Evolutionary conservation across 2,797 vertebrate genomes (phyloP), one percentile per base, ranked within the genome.

Genomic region (Cuniculus paca): DNA sequence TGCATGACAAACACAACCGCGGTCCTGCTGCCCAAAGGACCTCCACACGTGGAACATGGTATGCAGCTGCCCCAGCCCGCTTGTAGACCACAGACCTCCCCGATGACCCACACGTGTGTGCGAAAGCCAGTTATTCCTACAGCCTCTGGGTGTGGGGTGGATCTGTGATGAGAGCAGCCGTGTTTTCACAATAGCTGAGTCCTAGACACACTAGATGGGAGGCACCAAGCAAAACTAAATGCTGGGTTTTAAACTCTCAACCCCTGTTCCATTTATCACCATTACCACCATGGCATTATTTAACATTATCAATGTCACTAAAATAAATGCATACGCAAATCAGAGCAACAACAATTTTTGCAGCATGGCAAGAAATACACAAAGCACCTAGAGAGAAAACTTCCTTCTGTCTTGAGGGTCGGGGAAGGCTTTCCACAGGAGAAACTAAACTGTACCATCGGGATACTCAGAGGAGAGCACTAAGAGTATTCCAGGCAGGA

Each of bases 311-410:
- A 75, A n/a, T 3, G 45, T 9, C 16, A 50, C 45, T 45, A 28
- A 81, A 79, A 61, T 52, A 85, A 2, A 65, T 77, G 4, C n/a
- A 28, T 70, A 72, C 34, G 70, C 10, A 45, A 92, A 81, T 42
- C 60, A 77, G 2, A 89, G 17, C 14, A 72, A n/a, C 74, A 87
- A 89, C 56, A 48, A 54, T 93, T 75, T 91, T 74, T 95, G 19
- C 22, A 79, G 77, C 77, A 50, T 85, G 12, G 2, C n/a, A 42
- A 78, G 56, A 87, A 58, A 48, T n/a, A 52, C 16, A 50, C 3
- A 50, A 19, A 88, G n/a, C 81, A 45, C 6, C 42, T 26, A 77
- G 2, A 90, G 22, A 90, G 54, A 92, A 82, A 4, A 84, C 20
- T 14, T 81, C 11, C 39, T 88, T 94, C 22, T 81, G 10, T 79